Evolutionary conservation across 2,797 vertebrate genomes (phyloP).

Genomic region (Cetoscarus ocellatus): DNA sequence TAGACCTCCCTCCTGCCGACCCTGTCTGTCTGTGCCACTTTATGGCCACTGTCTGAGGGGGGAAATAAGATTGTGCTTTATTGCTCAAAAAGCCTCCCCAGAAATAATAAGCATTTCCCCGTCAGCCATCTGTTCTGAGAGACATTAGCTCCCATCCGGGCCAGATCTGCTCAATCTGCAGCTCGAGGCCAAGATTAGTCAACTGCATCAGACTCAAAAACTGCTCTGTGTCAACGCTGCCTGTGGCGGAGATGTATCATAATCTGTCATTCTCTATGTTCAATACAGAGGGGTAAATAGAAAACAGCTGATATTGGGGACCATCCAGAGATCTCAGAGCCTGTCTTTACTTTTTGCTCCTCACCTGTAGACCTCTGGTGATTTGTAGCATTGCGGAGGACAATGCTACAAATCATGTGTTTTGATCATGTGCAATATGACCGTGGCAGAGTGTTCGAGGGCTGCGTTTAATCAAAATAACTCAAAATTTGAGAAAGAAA

Average conservation of each 20-base stretch:
- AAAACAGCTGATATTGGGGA: slow-evolving; percentile 21
- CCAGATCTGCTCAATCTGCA: slow-evolving; percentile 70
- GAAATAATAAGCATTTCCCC: slow-evolving; percentile 71
- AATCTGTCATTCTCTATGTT: slow-evolving; percentile 32
- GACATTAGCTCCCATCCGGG: slow-evolving; percentile 69
- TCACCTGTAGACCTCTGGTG: too few relatives aligned
- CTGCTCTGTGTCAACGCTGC: slow-evolving; percentile 63
- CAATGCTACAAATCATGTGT: too few relatives aligned
- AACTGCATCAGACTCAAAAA: slow-evolving; percentile 64
- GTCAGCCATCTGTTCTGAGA: slow-evolving; percentile 55
- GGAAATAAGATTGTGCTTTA: slow-evolving; percentile 83
- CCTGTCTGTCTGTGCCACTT: slow-evolving; percentile 70
- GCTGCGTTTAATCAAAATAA: too few relatives aligned
- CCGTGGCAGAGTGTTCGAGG: too few relatives aligned
- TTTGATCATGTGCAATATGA: too few relatives aligned
- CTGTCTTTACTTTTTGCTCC: slow-evolving; percentile 12
- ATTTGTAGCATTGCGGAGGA: too few relatives aligned
- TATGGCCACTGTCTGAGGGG: slow-evolving; percentile 72
- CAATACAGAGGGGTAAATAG: background rate
- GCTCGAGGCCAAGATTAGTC: slow-evolving; percentile 75
- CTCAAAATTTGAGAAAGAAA: too few relatives aligned
- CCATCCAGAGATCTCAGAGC: slow-evolving; percentile 26
- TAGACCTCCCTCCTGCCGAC: slow-evolving; percentile 58
- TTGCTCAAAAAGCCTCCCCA: slow-evolving; percentile 77
- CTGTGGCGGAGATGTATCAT: slow-evolving; percentile 48